phyloP scores from a whole-genome alignment of 2,888 invertebrate species.

The Camptogramma bilineatum region DNA sequence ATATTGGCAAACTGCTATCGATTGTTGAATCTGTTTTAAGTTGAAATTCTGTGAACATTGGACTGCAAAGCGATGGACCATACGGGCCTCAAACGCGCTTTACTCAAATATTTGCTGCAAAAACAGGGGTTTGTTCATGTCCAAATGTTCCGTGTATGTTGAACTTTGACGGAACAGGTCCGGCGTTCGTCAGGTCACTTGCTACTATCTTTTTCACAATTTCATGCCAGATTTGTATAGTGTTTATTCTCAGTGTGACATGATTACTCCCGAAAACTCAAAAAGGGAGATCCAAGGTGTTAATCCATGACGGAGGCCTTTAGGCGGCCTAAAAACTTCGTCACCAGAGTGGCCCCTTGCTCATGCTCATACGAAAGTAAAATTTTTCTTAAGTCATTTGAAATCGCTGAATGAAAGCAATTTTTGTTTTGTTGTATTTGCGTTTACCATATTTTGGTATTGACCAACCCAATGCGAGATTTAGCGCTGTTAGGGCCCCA shows the following conservation, averaged over 20 bases:
- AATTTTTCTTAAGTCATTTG: too few relatives aligned
- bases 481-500: too few relatives aligned
- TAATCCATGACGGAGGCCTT: too few relatives aligned
- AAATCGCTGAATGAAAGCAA: too few relatives aligned
- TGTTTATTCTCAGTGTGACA: neutral
- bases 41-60: slow-evolving; percentile 15
- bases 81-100: neutral
- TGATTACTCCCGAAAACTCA: too few relatives aligned
- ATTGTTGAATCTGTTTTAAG: slow-evolving; percentile 26
- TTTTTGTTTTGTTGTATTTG: too few relatives aligned
- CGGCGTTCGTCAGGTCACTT: neutral
- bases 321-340: too few relatives aligned
- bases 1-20: slow-evolving; percentile 32
- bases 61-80: slow-evolving; percentile 18
- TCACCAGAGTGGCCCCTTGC: too few relatives aligned
- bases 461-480: too few relatives aligned
- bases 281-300: too few relatives aligned
- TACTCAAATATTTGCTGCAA: slow-evolving; percentile 10
- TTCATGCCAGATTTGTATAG: neutral
- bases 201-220: neutral
- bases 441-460: too few relatives aligned
- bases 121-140: neutral
- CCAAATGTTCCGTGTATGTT: neutral
- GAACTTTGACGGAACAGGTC: neutral
- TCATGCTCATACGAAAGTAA: too few relatives aligned